phyloP scores from a whole-genome alignment of 2,888 invertebrate genomes.

The Epistrophe grossulariae region DNA sequence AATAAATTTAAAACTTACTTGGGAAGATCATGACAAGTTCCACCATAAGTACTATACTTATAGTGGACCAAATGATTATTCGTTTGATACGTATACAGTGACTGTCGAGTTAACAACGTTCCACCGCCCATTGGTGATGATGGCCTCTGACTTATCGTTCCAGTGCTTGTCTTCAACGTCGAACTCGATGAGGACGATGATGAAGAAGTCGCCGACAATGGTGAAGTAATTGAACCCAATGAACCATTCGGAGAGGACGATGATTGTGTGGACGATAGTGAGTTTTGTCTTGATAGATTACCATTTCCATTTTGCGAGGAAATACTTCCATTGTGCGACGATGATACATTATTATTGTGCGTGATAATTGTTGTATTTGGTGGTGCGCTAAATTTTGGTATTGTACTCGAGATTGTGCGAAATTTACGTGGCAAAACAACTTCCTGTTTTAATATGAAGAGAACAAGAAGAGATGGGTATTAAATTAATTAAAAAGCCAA shows the following conservation, averaged over 20 bases:
- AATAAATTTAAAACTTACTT: slow-evolving; percentile 85
- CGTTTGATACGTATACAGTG: slow-evolving; percentile 90
- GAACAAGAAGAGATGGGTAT: not conserved
- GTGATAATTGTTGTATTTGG: slow-evolving; percentile 81
- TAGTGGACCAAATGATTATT: slow-evolving; percentile 96
- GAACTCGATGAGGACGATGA: slow-evolving; percentile 79
- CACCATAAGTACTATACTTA: slow-evolving; percentile 95
- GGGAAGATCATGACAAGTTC: slow-evolving; percentile 93
- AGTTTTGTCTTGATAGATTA: slow-evolving; percentile 80
- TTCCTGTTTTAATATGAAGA: slow-evolving; percentile 85
- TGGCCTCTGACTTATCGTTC: slow-evolving; percentile 77
- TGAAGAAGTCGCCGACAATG: slow-evolving; percentile 59
- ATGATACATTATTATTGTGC: slow-evolving; percentile 77
- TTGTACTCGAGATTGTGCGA: slow-evolving; percentile 88
- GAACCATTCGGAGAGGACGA: slow-evolving; percentile 80
- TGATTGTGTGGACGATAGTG: slow-evolving; percentile 80
- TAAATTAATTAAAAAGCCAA: slow-evolving; percentile 57
- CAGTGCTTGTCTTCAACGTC: slow-evolving; percentile 80
- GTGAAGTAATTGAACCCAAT: slow-evolving; percentile 79
- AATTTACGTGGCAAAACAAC: slow-evolving; percentile 91
- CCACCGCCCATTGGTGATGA: slow-evolving; percentile 83
- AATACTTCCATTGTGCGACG: slow-evolving; percentile 67
- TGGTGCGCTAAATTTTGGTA: slow-evolving; percentile 82
- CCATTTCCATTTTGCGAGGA: slow-evolving; percentile 73
- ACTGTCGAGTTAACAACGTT: slow-evolving; percentile 86